These are phyloP conservation scores for Amniataba percoides DNA, from an alignment of 2,797 vertebrate genomes.

Conservation along the genomic window DNA sequence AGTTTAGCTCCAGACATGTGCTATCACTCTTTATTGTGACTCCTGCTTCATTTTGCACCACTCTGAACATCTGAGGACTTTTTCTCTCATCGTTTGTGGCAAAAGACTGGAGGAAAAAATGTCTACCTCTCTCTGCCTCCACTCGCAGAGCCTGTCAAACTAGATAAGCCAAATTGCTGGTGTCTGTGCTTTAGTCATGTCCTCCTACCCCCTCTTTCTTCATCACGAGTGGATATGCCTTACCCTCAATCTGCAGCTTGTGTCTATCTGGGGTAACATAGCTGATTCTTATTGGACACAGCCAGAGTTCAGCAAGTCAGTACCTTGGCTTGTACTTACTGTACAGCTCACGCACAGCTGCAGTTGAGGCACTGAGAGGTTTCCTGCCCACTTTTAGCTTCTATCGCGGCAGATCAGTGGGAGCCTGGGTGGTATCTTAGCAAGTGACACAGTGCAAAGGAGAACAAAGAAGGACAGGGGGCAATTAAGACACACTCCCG, in stretches of 20 bases:
- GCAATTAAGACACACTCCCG: conserved; percentile 79
- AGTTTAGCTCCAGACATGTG: conserved; percentile 62
- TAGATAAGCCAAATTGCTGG: conserved; percentile 82
- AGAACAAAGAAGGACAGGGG: conserved; percentile 74
- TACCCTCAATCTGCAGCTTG: conserved; percentile 65
- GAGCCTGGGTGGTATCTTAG: conserved; percentile 57
- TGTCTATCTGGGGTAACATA: conserved; percentile 66
- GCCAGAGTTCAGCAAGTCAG: conserved; percentile 55
- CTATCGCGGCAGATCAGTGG: conserved; percentile 57
- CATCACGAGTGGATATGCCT: conserved; percentile 74
- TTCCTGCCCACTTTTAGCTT: conserved; percentile 63
- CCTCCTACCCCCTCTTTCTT: conserved; percentile 67
- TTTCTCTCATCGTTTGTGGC: conserved; percentile 68
- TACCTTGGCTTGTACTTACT: conserved; percentile 51
- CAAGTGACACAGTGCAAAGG: conserved; percentile 65
- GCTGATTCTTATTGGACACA: conserved; percentile 65
- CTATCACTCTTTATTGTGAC: conserved; percentile 65
- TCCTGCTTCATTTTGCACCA: conserved; percentile 62
- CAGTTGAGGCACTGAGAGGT: conserved; percentile 58
- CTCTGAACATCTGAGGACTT: conserved; percentile 72
- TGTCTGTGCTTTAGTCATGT: conserved; percentile 77
- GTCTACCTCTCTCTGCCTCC: conserved; percentile 46
- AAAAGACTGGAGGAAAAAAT: conserved; percentile 52
- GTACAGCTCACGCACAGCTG: conserved; percentile 44
- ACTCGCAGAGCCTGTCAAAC: conserved; percentile 71